These are phyloP conservation scores for Neosilurus hyrtlii DNA, from an alignment of 2,797 vertebrate genomes.

Conservation along the genomic window DNA sequence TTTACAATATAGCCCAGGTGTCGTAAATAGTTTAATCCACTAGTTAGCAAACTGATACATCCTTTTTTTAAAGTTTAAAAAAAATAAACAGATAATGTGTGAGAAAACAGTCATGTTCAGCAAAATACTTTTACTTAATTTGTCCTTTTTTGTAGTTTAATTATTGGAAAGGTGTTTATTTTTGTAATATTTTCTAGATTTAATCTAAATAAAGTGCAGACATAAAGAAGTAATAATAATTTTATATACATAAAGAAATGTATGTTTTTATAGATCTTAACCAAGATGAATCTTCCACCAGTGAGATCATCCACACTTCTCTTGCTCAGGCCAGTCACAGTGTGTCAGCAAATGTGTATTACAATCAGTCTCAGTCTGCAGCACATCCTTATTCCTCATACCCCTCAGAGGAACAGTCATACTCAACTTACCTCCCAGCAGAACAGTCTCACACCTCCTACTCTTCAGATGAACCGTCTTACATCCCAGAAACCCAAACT, in stretches of 20 bases:
- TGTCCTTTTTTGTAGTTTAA: neutral
- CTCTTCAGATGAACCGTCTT: conserved; percentile 11
- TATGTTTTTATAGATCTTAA: conserved; percentile 35
- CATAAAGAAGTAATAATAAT: no score
- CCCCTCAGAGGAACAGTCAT: conserved; percentile 11
- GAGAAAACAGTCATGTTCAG: neutral
- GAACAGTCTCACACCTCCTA: neutral
- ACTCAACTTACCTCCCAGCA: neutral
- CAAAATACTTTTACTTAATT: neutral
- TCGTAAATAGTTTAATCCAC: neutral
- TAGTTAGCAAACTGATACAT: neutral
- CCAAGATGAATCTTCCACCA: neutral
- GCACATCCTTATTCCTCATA: neutral
- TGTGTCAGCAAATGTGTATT: conserved; percentile 3
- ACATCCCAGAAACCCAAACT: conserved; percentile 9
- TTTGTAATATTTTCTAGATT: neutral
- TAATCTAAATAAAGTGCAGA: neutral
- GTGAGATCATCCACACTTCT: conserved; percentile 9
- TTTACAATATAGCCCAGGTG: neutral
- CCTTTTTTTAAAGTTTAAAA: neutral
- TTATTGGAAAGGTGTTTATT: neutral
- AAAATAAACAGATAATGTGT: neutral
- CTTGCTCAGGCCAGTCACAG: neutral
- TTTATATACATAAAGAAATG: neutral
- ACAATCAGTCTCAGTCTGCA: conserved; percentile 7